Percentiles rank a stretch among this genome's conserved stretches.
These are phyloP conservation scores for Parnassius orleans DNA, from an alignment of 2,888 invertebrate species.

Conservation along the genomic window DNA sequence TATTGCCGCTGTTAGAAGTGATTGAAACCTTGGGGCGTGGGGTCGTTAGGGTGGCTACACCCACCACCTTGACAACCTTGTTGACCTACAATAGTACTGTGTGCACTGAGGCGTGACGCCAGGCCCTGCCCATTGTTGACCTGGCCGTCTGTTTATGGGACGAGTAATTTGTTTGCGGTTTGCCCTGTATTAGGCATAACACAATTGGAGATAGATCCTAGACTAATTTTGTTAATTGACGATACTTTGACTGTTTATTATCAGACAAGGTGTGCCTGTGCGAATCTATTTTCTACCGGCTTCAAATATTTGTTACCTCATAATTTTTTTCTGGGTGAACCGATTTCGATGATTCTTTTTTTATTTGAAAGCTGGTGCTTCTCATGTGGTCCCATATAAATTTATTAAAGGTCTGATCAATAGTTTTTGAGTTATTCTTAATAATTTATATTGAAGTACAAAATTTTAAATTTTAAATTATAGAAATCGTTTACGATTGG, in stretches of 20 bases:
- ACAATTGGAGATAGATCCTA: not conserved
- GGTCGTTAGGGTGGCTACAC: not conserved
- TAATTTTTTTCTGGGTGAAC: no score
- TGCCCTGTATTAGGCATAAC: not conserved
- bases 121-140: constrained; percentile 7
- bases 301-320: no score
- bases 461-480: no score
- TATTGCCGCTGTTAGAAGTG: no score
- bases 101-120: not conserved
- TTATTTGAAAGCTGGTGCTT: no score
- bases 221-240: not conserved
- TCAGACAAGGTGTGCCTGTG: not conserved
- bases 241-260: not conserved
- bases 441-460: not conserved
- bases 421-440: no score
- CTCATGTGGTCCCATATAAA: no score
- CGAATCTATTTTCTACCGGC: not conserved
- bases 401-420: no score
- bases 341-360: no score
- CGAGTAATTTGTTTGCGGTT: not conserved
- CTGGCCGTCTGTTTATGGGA: not conserved
- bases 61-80: not conserved
- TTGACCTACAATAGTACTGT: not conserved
- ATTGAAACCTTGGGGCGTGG: not conserved
- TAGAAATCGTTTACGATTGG: no score